Evolutionary conservation across 2,113 vertebrate species (phyloP).

Genomic region (Actenoides lindsayi): DNA sequence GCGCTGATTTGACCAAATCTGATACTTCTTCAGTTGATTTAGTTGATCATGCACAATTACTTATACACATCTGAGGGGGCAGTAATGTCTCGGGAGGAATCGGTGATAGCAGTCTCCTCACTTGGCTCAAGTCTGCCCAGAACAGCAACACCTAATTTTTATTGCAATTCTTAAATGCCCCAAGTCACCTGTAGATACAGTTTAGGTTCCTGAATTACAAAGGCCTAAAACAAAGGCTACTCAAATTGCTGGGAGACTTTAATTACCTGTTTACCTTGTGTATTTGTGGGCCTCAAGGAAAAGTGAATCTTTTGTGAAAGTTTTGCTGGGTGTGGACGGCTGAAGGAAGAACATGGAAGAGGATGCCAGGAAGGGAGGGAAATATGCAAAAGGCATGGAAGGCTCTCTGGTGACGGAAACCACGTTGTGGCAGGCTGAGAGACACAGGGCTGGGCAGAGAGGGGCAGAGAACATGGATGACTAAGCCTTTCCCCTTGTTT

Average conservation of each 20-base stretch:
- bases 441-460: not conserved
- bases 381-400: not conserved
- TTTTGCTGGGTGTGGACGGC: slow-evolving; percentile 6
- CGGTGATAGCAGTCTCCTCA: not conserved
- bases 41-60: not conserved
- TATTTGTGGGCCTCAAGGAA: slow-evolving; percentile 8
- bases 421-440: not conserved
- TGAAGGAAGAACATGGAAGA: not conserved
- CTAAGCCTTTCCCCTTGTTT: not conserved
- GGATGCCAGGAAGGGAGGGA: not conserved
- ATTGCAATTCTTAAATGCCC: not conserved
- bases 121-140: not conserved
- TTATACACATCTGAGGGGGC: not conserved
- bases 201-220: not conserved
- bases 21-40: not conserved
- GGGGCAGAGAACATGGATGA: not conserved
- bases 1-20: not conserved
- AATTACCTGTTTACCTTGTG: not conserved
- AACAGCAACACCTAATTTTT: not conserved
- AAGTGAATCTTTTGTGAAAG: not conserved
- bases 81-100: not conserved
- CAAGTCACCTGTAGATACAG: not conserved
- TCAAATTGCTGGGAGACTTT: not conserved
- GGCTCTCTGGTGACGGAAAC: not conserved
- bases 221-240: not conserved